A percentile compares a stretch with the other conserved stretches of the same genome.
Evolutionary conservation across 2,113 vertebrate genomes (phyloP).

Genomic region (Anseranas semipalmata): DNA sequence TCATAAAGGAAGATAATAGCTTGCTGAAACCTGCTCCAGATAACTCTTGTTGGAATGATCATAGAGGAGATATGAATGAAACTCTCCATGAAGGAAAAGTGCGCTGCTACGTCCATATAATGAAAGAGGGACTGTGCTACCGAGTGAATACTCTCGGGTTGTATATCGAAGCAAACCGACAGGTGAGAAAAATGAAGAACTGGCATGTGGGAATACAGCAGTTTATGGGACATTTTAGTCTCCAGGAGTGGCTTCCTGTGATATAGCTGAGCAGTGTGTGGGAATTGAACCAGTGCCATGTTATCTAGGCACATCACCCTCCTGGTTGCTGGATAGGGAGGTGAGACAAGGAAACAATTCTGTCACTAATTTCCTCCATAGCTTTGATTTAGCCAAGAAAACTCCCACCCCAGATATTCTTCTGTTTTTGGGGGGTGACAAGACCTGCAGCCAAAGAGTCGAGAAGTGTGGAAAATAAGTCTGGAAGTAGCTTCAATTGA

Average conservation of each 20-base stretch:
- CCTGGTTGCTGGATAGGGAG: neutral
- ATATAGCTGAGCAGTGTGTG: neutral
- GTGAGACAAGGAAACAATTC: neutral
- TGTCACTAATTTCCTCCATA: neutral
- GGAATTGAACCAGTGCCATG: neutral
- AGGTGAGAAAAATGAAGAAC: constrained; percentile 79
- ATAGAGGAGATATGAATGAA: constrained; percentile 87
- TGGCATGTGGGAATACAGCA: neutral
- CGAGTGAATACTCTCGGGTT: constrained; percentile 92
- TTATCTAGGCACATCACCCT: neutral
- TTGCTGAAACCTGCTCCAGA: constrained; percentile 85
- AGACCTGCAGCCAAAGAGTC: neutral
- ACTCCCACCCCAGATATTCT: neutral
- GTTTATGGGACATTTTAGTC: neutral
- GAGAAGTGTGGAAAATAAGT: neutral
- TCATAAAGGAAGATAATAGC: constrained; percentile 83
- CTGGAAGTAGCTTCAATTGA: neutral
- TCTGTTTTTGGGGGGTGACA: neutral
- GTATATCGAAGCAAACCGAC: constrained; percentile 94
- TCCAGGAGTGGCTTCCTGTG: neutral
- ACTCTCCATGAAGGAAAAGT: constrained; percentile 87
- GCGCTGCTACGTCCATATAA: constrained; percentile 95
- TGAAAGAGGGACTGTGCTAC: constrained; percentile 91
- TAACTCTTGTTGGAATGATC: constrained; percentile 93
- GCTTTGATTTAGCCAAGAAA: neutral